phyloP scores from a whole-genome alignment of 2,888 invertebrate genomes.

The Caenorhabditis afra region DNA sequence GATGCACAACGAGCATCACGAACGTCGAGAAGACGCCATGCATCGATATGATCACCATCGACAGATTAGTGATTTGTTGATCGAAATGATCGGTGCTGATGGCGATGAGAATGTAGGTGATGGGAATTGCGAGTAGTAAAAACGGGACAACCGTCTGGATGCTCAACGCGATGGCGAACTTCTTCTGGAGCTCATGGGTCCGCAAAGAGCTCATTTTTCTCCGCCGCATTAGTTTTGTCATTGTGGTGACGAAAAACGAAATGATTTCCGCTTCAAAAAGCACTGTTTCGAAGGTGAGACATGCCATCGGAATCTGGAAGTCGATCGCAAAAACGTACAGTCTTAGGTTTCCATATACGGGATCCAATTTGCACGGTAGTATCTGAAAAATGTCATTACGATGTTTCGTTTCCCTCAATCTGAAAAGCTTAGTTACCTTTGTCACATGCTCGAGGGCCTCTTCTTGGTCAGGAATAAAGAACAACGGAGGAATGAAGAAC shows the following conservation, averaged over 20 bases:
- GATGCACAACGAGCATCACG: not conserved
- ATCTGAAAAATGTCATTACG: not conserved
- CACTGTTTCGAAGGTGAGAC: not conserved
- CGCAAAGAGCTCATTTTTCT: too few species aligned
- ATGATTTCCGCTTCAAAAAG: not conserved
- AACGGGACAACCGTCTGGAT: not conserved
- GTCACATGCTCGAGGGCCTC: not conserved
- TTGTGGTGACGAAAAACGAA: not conserved
- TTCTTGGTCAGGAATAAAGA: not conserved
- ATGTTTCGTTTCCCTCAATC: not conserved
- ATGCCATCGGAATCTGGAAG: not conserved
- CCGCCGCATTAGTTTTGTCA: not conserved
- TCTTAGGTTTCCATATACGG: too few species aligned
- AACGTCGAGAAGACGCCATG: not conserved
- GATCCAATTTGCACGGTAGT: not conserved
- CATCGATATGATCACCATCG: not conserved
- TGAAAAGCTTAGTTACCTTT: too few species aligned
- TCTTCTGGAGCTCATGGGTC: slow-evolving; percentile 1
- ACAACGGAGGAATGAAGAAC: not conserved
- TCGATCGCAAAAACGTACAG: not conserved
- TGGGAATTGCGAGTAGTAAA: not conserved
- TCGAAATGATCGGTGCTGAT: not conserved
- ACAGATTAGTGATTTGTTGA: not conserved
- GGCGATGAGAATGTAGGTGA: not conserved
- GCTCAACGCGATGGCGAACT: not conserved